Base-by-base conservation (phyloP, 2,888 invertebrate genomes). In the Nebria salina region DNA sequence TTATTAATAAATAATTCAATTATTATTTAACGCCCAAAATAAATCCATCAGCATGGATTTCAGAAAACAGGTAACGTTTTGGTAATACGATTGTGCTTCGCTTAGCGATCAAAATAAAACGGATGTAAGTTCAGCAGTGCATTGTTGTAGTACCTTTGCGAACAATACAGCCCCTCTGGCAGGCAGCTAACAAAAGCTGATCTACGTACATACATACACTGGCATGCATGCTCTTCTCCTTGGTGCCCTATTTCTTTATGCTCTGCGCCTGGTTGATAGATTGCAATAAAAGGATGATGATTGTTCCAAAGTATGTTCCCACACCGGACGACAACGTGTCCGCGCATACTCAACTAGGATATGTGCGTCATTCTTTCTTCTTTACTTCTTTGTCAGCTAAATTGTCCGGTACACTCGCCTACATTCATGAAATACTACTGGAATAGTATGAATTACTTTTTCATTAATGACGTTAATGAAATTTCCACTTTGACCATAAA, bases 31-130 rank as follows among this genome's bases (percentile, higher is more conserved):
- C 20, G 20, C 20, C 20, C 20, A 20, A 20, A 20, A 20, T 20
- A 20, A 34, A 34, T 34, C 34, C 5, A 34, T 34, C 34, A 20
- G 20, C 34, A 34, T 5, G 13, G 7, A n/a, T 66, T 20, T 20
- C 20, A 20, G 20, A 65, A 68, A 79, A 70, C 79, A 77, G 77
- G 77, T 77, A 72, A 77, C 43, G 75, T 79, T 65, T 64, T n/a
- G 20, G 79, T 79, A 79, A 79, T 79, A 68, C 79, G 74, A 75
- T 79, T 79, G 79, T 79, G 20, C 68, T 54, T 34, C 75, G 79
- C 74, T 34, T 68, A 79, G 74, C 79, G 75, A 79, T 79, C 74
- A 79, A 75, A 79, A 79, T 79, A 79, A 79, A 79, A 79, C 79
- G 79, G 79, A 79, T 79, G 79, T 75, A 79, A 68, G 65, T 79